A percentile compares a stretch with the other conserved stretches of the same genome.
Evolutionary conservation across 1,140 invertebrate genomes (phyloP).

Genomic region (Anthonomus grandis): DNA sequence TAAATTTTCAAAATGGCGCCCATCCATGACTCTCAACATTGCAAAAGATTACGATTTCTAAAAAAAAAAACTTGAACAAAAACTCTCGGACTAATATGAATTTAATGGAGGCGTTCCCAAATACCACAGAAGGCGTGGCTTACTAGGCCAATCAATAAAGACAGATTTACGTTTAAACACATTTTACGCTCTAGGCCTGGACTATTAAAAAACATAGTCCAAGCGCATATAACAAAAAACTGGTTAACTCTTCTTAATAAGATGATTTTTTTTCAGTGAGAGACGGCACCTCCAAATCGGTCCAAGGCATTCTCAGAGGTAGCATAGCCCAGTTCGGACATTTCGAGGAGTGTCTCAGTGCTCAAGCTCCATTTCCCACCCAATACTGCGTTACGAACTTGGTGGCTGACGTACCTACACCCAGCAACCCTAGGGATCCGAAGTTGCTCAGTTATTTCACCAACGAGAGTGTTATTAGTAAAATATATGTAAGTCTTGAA

Average conservation of each 20-base stretch:
- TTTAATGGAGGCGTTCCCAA: too few species aligned
- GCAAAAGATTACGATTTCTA: too few species aligned
- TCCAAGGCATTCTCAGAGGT: constrained; percentile 54
- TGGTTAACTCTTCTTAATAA: neutral
- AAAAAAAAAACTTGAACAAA: too few species aligned
- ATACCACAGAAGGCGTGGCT: neutral
- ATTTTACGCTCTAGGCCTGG: too few species aligned
- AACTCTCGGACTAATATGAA: too few species aligned
- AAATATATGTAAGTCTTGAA: constrained; percentile 51
- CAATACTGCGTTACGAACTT: constrained; percentile 56
- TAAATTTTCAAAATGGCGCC: too few species aligned
- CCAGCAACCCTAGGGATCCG: constrained; percentile 44
- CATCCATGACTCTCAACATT: too few species aligned
- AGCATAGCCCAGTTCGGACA: constrained; percentile 58
- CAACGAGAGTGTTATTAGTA: constrained; percentile 50
- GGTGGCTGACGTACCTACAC: constrained; percentile 41
- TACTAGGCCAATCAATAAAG: neutral
- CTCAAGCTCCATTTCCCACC: constrained; percentile 48
- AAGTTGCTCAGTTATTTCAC: constrained; percentile 46
- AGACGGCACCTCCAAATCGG: constrained; percentile 57
- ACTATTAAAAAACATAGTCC: neutral
- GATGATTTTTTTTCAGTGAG: constrained; percentile 53
- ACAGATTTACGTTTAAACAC: too few species aligned
- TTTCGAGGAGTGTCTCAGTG: constrained; percentile 58
- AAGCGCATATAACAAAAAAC: neutral